Evolutionary conservation across 1,140 invertebrate species (phyloP), one percentile per base, ranked within the genome.

Genomic region (Trypoxylus dichotomus): DNA sequence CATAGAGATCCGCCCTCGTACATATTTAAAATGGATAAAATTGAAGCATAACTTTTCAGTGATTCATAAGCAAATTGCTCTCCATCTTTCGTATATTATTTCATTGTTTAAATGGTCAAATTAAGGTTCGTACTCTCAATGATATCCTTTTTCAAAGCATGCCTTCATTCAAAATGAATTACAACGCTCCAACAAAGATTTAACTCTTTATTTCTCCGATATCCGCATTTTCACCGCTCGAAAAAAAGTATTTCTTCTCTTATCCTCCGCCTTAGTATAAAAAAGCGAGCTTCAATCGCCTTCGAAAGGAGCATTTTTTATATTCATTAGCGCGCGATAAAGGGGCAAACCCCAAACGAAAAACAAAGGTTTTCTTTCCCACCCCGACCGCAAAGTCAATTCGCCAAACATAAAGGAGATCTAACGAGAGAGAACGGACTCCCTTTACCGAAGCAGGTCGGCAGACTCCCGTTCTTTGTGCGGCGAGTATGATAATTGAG

Each of bases 401-500:
- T 63, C 58, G 21, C 7, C 21, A 19, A 19, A 24, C 58, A 63
- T 63, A 63, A 63, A 63, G 58, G 58, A 21, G 15, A 24, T 63
- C 58, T 63, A 63, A 63, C 58, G 58, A 21, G 15, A 6, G 58
- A 11, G 58, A 63, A 19, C 21, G 25, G 3, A 63, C 58, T 2
- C 58, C 58, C 19, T 27, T 5, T 27, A 2, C 21, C 8, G 19
- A 27, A 63, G 21, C 2, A n/a, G 11, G 58, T n/a, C 15, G 58
- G 11, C 43, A n/a, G 58, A 24, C 8, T 21, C 11, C 19, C 58
- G 2, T 63, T 19, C 76, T 37, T 42, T 77, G 43, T 77, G 80
- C 76, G 78, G 78, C 79, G 78, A 77, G 77, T 80, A 79, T 79
- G 77, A 82, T 82, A 81, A 80, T 80, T 79, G 81, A 60, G 79